These are phyloP conservation scores for Vidua chalybeata DNA, from an alignment of 2,113 vertebrate species.

Conservation along the genomic window DNA sequence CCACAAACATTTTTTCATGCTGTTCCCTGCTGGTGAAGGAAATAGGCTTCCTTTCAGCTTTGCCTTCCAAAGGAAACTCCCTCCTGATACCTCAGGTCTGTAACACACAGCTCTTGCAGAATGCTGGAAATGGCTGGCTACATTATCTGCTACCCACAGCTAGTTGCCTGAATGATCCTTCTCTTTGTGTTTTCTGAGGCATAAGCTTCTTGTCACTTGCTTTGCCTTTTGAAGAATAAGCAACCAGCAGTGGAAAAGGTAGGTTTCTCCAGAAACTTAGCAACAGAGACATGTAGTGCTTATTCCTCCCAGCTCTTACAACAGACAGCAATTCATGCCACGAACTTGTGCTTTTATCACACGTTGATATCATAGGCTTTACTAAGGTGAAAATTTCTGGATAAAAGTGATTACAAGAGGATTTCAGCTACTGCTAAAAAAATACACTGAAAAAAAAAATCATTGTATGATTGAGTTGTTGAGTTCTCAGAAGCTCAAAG, in stretches of 20 bases:
- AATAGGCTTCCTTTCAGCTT: neutral
- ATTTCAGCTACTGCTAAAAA: neutral
- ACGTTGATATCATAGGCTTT: neutral
- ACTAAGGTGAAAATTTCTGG: neutral
- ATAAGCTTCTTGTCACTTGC: neutral
- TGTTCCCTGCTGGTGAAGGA: neutral
- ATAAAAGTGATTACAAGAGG: neutral
- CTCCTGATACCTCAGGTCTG: neutral
- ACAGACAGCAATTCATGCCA: neutral
- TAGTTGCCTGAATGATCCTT: neutral
- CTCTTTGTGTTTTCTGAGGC: neutral
- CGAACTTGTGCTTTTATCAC: neutral
- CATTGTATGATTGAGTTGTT: fast-evolving
- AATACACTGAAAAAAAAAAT: neutral
- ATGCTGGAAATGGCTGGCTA: neutral
- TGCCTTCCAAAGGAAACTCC: neutral
- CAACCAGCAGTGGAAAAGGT: neutral
- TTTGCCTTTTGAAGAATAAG: neutral
- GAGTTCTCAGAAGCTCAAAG: neutral
- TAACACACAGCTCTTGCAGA: neutral
- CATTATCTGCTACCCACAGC: neutral
- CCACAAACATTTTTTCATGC: neutral
- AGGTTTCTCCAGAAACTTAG: neutral
- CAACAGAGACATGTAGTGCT: neutral
- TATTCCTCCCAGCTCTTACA: neutral